Percentiles rank a stretch among this genome's conserved stretches.
phyloP scores from a whole-genome alignment of 2,113 vertebrate species.

The Apteryx owenii region DNA sequence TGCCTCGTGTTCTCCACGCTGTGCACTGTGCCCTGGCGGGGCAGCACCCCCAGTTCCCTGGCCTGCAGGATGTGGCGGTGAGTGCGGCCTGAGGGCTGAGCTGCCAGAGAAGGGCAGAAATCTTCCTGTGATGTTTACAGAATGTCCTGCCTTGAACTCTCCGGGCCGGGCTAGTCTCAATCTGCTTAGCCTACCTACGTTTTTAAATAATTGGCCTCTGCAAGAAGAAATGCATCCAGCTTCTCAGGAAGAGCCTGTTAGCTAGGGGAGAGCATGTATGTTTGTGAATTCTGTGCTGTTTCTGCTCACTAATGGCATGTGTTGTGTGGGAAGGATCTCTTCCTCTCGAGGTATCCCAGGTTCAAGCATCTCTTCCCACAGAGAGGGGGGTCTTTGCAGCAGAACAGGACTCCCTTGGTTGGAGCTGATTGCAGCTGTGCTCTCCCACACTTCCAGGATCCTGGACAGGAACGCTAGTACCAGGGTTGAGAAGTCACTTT shows the following conservation, averaged over 20 bases:
- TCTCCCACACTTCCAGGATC: neutral
- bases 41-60: slow-evolving; percentile 84
- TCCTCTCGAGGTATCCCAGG: accelerated
- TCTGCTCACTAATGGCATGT: too few species aligned
- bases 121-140: accelerated
- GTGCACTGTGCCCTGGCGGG: slow-evolving; percentile 78
- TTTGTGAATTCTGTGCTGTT: neutral
- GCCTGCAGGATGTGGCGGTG: slow-evolving; percentile 76
- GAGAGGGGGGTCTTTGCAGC: neutral
- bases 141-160: accelerated
- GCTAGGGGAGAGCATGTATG: accelerated
- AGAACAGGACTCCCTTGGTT: neutral
- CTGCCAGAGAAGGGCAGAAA: neutral
- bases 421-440: accelerated
- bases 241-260: neutral
- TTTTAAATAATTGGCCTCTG: neutral
- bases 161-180: accelerated
- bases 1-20: slow-evolving; percentile 77
- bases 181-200: neutral
- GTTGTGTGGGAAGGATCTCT: neutral
- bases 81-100: neutral
- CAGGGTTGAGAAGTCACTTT: neutral
- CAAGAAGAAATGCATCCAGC: accelerated
- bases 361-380: accelerated
- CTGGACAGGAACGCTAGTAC: accelerated